Base-by-base conservation (phyloP, 2,113 vertebrate species). In the Rhinopithecus roxellana region DNA sequence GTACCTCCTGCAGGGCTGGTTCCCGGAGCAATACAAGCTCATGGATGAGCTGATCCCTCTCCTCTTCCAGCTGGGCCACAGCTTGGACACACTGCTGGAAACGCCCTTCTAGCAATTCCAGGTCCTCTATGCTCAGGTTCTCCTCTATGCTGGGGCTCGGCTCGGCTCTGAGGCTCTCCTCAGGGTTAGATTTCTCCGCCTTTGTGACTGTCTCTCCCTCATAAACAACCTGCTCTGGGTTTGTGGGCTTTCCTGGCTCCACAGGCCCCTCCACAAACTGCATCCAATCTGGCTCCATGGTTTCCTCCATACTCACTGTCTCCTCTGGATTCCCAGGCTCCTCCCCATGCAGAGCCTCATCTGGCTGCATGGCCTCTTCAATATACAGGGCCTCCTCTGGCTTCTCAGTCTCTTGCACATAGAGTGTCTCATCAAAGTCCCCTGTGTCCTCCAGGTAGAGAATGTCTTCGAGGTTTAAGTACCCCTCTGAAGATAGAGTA, bases 11-110 rank as follows among this genome's bases (percentile, higher is more conserved):
- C 38, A 98, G 98, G 78, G 98, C 99, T 0, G 99, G 99, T 89
- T 99, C 99, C 78, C 99, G 98, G 6, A 99, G 98, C 94, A 98
- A 79, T 23, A 98, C 97, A 4, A 99, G 98, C 97, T 99, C 99
- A 0, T 97, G 77, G 88, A 99, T 99, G 50, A 99, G 99, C 30
- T 98, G 94, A 45, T 99, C 99, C 90, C 99, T 96, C 97, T 98
- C 99, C 72, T 95, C 97, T 97, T 99, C 99, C 90, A 99, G 97
- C 94, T 97, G 97, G 82, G 99, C 98, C 7, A 99, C 99, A 0
- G 99, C 98, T 40, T 99, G 98, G 0, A 99, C 99, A 96, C 99
- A 99, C 70, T 98, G 97, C 92, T 99, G 99, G 97, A 99, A 99
- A 27, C 98, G 98, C 2, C 93, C 55, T 0, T 98, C 99, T 23